These are phyloP conservation scores for Eulimnadia texana DNA, from an alignment of 1,140 invertebrate genomes.

Conservation along the genomic window DNA sequence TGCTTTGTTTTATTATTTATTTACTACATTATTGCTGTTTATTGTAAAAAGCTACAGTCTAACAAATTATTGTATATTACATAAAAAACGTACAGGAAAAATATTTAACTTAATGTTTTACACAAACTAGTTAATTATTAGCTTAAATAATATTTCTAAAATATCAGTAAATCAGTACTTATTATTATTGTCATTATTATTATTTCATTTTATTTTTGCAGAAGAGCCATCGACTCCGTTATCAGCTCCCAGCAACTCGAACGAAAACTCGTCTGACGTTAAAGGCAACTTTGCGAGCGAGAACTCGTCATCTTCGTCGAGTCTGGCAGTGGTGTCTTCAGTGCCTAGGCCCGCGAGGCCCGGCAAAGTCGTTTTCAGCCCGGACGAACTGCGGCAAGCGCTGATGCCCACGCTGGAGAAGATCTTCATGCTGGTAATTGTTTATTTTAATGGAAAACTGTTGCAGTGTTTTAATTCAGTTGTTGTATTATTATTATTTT, in stretches of 20 bases:
- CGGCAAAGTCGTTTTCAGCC: constrained; percentile 55
- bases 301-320: constrained; percentile 20
- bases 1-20: too few species aligned
- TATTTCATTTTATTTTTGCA: constrained; percentile 25
- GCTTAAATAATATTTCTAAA: too few species aligned
- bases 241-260: constrained; percentile 29
- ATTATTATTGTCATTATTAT: background rate
- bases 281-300: constrained; percentile 29
- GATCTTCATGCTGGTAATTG: constrained; percentile 39
- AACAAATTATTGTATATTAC: too few species aligned
- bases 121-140: too few species aligned
- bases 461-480: background rate
- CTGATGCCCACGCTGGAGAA: constrained; percentile 91
- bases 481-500: background rate
- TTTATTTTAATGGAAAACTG: background rate
- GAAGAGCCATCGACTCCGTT: constrained; percentile 42
- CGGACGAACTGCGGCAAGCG: constrained; percentile 81
- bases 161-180: too few species aligned
- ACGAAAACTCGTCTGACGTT: constrained; percentile 29
- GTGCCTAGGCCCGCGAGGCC: constrained; percentile 13
- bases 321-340: constrained; percentile 18
- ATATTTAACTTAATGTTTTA: too few species aligned
- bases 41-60: too few species aligned
- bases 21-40: too few species aligned
- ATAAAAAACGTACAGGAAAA: too few species aligned